Evolutionary conservation across 2,797 vertebrate species (phyloP), one percentile per base, ranked within the genome.

Genomic region (Chelmon rostratus): DNA sequence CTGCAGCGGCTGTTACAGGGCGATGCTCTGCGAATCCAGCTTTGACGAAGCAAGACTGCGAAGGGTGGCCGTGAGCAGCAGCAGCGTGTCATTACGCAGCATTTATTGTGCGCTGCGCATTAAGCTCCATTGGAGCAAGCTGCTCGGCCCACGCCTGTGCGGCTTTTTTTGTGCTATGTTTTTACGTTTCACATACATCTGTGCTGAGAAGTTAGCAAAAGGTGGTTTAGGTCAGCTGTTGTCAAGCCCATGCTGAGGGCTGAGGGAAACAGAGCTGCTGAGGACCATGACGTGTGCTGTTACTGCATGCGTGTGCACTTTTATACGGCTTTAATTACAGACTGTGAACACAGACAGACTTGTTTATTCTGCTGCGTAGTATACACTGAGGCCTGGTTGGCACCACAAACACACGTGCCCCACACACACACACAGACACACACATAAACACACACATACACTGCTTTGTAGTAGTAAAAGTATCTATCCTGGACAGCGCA

Each of bases 301-400:
- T 84, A 85, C 79, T 94, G 89, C 91, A 90, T 88, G 83, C 86
- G 83, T 94, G 89, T 91, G 91, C 89, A 92, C 88, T 93, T 94
- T 94, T 93, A 93, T 93, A 89, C 86, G 61, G 84, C 89, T 93
- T 94, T 94, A 93, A 94, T 94, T 93, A 93, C 88, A 94, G 88
- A 85, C 91, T 90, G 86, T 68, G 78, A 86, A 92, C 89, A 93
- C 88, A 94, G 91, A 91, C 89, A 82, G 88, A 90, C 89, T 93
- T 93, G 89, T 93, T 95, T 94, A 94, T 92, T 93, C 90, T 89
- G 86, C 87, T 88, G 88, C 63, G 54, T 85, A 88, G 84, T 92
- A 88, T 88, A 87, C 88, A 81, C 85, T 79, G 88, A 92, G 90
- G 88, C 89, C 85, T 89, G 87, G 81, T 88, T 88, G 91, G 87